Evolutionary conservation across 64 coral and sea anemone genomes (phyloP), one percentile per base, ranked within the genome.

Genomic region (Dendronephthya gigantea): DNA sequence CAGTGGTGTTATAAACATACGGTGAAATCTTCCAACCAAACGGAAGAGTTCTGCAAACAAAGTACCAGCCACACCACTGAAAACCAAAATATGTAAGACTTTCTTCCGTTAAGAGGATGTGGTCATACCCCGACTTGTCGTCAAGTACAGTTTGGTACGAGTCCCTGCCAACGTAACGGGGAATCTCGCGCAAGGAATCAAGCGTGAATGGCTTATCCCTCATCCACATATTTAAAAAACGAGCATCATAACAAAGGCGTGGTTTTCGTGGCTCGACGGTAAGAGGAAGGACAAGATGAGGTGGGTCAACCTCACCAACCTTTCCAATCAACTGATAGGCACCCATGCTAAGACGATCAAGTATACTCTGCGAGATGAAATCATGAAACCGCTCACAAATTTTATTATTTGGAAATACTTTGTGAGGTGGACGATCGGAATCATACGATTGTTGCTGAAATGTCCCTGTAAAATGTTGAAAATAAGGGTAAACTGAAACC

Each of bases 391-490:
- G 13, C 27, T 33, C 27, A 85, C 49, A 85, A 34, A 59, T 58
- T 33, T 52, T 85, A 85, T 85, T 85, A 59, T 85, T 85, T 16
- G 48, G 29, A 48, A 85, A 85, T 33, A 55, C 11, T 50, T 34
- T 52, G 28, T 45, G 48, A 58, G 84, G 84, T 85, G 45, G 27
- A 6, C 31, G 84, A 59, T 56, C 32, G 25, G 84, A 85, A 85
- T 85, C 84, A 29, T 85, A 85, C 17, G 31, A 56, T 11, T 74
- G 68, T 74, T 35, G n/a, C 33, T 74, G 68, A 74, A 74, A 74
- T 11, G 13, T 74, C 13, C 68, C 68, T 25, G 68, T 74, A 74
- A 74, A 74, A 27, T 74, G 68, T 35, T 74, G 68, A 74, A 74
- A 74, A 74, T 74, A 74, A 13, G 68, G 33, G 31, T 25, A 74